Percentiles rank a stretch among this genome's conserved stretches.
phyloP scores from a whole-genome alignment of 2,113 vertebrate genomes.

The Neodon shergylaensis region DNA sequence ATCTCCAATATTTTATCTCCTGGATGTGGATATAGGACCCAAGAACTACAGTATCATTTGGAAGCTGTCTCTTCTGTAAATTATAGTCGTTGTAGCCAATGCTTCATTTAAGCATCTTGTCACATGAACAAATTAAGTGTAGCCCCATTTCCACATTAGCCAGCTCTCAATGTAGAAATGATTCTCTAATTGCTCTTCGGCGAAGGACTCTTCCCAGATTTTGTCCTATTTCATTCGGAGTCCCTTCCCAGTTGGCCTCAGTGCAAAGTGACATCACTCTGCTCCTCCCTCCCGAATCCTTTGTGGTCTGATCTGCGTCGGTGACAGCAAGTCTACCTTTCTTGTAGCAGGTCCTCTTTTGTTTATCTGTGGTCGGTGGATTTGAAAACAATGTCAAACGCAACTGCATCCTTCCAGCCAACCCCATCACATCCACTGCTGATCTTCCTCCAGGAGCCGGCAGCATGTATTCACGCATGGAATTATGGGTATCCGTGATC shows the following conservation, averaged over 20 bases:
- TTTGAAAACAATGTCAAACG: not conserved
- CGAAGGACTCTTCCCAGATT: not conserved
- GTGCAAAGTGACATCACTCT: not conserved
- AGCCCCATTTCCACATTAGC: not conserved
- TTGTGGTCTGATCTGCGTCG: not conserved
- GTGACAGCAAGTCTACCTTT: not conserved
- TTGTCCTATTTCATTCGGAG: not conserved
- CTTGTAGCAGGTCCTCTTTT: not conserved
- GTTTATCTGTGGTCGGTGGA: not conserved
- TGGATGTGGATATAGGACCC: not conserved
- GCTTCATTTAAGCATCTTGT: not conserved
- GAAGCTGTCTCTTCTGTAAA: not conserved
- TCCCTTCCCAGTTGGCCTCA: not conserved
- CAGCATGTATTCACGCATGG: not conserved
- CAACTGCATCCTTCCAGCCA: not conserved
- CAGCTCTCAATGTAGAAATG: not conserved
- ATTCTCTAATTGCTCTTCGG: not conserved
- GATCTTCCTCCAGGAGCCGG: not conserved
- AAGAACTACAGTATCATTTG: not conserved
- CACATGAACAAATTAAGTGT: not conserved
- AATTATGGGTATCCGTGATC: too few relatives aligned
- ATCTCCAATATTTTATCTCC: not conserved
- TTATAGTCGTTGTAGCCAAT: not conserved
- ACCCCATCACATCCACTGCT: not conserved
- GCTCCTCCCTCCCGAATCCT: too few relatives aligned